Evolutionary conservation across 1,140 invertebrate genomes (phyloP).

Genomic region (Armadillidium nasatum): DNA sequence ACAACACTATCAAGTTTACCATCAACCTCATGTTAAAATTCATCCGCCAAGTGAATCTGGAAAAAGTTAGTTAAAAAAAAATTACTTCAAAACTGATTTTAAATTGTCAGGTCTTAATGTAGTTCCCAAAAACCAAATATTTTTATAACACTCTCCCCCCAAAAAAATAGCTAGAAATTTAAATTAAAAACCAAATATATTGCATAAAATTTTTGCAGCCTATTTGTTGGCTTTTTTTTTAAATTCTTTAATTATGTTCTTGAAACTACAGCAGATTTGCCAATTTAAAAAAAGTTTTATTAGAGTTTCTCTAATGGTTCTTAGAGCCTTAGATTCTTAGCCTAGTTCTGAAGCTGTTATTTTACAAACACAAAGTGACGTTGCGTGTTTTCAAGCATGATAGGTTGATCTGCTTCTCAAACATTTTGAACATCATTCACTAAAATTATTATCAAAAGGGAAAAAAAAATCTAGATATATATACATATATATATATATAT

Average conservation of each 20-base stretch:
- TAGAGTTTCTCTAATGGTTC: not conserved
- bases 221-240: not conserved
- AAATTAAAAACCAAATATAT: not conserved
- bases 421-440: no score
- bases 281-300: not conserved
- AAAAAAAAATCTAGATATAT: no score
- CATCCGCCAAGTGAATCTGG: slow-evolving; percentile 42
- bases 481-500: no score
- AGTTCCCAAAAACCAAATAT: not conserved
- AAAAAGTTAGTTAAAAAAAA: slow-evolving; percentile 42
- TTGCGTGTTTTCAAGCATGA: slow-evolving; percentile 1
- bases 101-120: not conserved
- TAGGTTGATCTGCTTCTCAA: not conserved
- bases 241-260: not conserved
- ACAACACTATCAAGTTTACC: slow-evolving; percentile 41
- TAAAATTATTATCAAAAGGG: no score
- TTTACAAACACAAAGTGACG: not conserved
- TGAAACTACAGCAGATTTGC: not conserved
- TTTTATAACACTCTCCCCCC: not conserved
- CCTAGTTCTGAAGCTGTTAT: slow-evolving; percentile 3
- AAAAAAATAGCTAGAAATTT: not conserved
- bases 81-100: not conserved
- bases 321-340: not conserved
- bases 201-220: not conserved
- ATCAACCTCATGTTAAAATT: slow-evolving; percentile 43